phyloP scores from a whole-genome alignment of 2,113 vertebrate species.

The Motacilla alba region DNA sequence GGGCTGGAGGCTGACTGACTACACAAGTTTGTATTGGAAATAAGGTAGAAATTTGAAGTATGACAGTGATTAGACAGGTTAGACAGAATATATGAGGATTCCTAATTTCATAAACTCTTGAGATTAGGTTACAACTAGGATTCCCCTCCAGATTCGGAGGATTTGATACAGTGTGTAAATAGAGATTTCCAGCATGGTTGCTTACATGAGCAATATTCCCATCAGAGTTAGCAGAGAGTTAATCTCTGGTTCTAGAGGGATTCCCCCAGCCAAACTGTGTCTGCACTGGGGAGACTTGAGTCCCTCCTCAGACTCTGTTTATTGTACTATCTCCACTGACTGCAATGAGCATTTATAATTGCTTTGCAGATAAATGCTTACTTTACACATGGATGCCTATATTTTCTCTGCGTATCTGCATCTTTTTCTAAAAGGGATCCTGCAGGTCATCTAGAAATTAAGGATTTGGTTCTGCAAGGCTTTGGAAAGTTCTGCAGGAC shows the following conservation, averaged over 20 bases:
- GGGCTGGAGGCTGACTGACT: not conserved
- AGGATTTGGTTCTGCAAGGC: not conserved
- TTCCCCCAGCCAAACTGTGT: not conserved
- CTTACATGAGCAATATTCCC: not conserved
- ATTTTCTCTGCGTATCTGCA: not conserved
- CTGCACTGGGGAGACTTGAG: not conserved
- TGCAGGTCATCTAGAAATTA: not conserved
- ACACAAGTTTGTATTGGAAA: not conserved
- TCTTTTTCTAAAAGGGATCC: not conserved
- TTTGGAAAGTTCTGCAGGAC: not conserved
- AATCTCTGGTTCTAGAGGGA: not conserved
- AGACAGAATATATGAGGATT: not conserved
- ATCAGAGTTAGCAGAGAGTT: not conserved
- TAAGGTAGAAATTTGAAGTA: not conserved
- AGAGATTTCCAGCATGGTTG: not conserved
- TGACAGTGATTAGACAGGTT: not conserved
- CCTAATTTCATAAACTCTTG: not conserved
- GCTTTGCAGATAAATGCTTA: not conserved
- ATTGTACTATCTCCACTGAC: not conserved
- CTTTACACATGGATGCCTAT: not conserved
- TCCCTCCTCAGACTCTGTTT: rapidly evolving
- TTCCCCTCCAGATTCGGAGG: not conserved
- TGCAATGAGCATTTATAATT: not conserved
- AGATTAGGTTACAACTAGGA: not conserved
- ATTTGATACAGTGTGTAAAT: not conserved